Conservation (phyloP, 2,797 vertebrate species). For the Coracias cyanogaster region DNA sequence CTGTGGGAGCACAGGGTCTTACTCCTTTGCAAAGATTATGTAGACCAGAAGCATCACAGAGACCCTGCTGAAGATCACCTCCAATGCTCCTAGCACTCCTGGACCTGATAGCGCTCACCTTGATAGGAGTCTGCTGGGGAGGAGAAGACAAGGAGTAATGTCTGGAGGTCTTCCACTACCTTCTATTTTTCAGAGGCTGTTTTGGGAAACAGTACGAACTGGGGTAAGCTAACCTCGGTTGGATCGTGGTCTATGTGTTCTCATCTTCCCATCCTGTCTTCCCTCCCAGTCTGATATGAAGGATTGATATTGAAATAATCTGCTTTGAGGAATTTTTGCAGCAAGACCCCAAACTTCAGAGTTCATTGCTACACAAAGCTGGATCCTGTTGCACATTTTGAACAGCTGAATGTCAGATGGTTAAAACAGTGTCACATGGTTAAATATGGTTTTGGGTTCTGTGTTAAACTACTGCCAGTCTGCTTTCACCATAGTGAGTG, state of each 20-base stretch:
- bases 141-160: neutral
- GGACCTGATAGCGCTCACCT: neutral
- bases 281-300: neutral
- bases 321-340: neutral
- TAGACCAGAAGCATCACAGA: neutral
- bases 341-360: neutral
- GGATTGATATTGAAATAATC: neutral
- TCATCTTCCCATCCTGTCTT: neutral
- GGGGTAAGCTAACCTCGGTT: neutral
- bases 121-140: fast-evolving
- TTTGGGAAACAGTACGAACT: neutral
- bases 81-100: fast-evolving
- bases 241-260: neutral
- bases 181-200: neutral
- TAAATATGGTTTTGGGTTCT: neutral
- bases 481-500: neutral
- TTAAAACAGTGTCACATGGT: neutral
- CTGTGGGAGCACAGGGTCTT: neutral
- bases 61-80: neutral
- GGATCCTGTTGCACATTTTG: neutral
- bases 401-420: neutral
- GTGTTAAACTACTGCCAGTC: neutral
- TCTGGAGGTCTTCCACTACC: neutral
- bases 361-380: neutral
- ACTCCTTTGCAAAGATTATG: neutral